Conservation (phyloP, 1,140 invertebrate genomes). For the Hermetia illucens region DNA sequence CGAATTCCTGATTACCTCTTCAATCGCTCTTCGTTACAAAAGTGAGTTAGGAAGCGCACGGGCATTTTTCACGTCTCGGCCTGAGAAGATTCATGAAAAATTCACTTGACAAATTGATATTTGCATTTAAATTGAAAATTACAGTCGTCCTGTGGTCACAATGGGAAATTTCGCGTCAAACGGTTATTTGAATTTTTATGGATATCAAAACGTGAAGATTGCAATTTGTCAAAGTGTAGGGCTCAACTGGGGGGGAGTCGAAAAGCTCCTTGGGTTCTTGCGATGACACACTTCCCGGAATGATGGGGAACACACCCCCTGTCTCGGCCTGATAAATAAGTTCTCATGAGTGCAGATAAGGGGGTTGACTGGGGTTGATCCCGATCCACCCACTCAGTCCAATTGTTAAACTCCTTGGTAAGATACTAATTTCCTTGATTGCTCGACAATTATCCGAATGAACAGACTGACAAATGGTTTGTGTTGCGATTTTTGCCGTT, state of each 20-base stretch:
- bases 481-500: too few relatives aligned
- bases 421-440: constrained; percentile 1
- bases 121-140: constrained; percentile 2
- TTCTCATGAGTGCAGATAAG: too few relatives aligned
- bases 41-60: too few relatives aligned
- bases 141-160: background rate
- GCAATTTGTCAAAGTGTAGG: background rate
- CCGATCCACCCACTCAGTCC: too few relatives aligned
- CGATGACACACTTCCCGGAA: too few relatives aligned
- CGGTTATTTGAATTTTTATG: background rate
- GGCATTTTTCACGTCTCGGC: too few relatives aligned
- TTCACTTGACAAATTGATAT: constrained; percentile 1
- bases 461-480: background rate
- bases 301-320: background rate
- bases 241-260: background rate
- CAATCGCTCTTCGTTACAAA: too few relatives aligned
- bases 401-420: too few relatives aligned
- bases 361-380: too few relatives aligned
- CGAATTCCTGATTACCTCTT: too few relatives aligned
- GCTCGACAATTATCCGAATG: background rate
- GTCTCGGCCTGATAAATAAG: background rate
- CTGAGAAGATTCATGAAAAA: too few relatives aligned
- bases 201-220: background rate
- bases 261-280: background rate
- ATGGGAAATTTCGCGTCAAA: background rate